Evolutionary conservation across 1,140 invertebrate species (phyloP).

Genomic region (Diuraphis noxia): DNA sequence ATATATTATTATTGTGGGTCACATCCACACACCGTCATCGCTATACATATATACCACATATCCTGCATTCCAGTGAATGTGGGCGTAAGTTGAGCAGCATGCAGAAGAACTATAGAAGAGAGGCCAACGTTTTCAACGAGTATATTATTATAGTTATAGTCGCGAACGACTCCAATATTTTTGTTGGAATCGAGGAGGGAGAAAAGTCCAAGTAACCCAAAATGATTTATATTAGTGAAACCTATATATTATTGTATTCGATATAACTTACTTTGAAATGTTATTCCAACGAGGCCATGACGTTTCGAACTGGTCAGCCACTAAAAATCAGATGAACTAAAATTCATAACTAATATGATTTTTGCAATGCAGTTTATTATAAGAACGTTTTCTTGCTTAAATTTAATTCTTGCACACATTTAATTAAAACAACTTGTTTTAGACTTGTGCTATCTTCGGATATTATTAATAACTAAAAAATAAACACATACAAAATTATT

Average conservation of each 20-base stretch:
- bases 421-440: too few species aligned
- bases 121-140: neutral
- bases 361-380: neutral
- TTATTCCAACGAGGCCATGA: neutral
- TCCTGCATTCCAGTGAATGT: neutral
- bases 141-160: neutral
- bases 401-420: too few species aligned
- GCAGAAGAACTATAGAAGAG: neutral
- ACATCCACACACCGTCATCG: neutral
- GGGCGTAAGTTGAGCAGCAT: neutral
- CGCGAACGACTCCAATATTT: neutral
- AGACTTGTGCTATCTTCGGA: too few species aligned
- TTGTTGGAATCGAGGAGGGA: neutral
- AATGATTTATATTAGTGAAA: neutral
- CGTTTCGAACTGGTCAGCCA: neutral
- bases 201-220: neutral
- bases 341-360: constrained; percentile 6
- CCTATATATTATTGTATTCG: neutral
- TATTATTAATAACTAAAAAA: too few species aligned
- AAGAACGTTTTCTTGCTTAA: too few species aligned
- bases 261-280: neutral
- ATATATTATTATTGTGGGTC: constrained; percentile 7
- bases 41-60: neutral
- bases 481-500: too few species aligned
- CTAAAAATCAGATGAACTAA: neutral